Evolutionary conservation across 2,113 vertebrate species (phyloP).

Genomic region (Zosterops pallidus): DNA sequence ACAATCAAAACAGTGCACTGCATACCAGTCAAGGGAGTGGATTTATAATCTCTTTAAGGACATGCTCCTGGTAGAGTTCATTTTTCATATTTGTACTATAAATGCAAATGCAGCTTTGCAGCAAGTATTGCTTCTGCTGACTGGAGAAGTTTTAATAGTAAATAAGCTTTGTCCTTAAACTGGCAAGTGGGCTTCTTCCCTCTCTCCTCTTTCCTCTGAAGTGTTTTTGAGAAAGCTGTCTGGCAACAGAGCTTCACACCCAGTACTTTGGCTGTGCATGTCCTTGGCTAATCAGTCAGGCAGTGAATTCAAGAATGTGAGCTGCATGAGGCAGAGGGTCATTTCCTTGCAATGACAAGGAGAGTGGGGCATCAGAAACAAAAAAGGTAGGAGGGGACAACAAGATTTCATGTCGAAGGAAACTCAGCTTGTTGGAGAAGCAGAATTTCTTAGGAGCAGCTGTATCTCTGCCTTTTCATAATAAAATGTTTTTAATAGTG

Average conservation of each 20-base stretch:
- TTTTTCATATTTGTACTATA: constrained; percentile 79
- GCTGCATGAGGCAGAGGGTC: not conserved
- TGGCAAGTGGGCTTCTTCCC: constrained; percentile 46
- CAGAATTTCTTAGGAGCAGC: not conserved
- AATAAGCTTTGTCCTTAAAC: constrained; percentile 72
- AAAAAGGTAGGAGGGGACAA: not conserved
- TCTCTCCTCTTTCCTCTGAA: not conserved
- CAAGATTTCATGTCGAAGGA: not conserved
- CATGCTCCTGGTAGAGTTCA: constrained; percentile 55
- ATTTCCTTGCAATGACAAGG: constrained; percentile 21
- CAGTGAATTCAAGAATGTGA: constrained; percentile 40
- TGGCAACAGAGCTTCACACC: not conserved
- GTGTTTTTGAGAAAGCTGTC: constrained; percentile 49
- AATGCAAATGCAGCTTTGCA: constrained; percentile 76
- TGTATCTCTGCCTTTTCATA: not conserved
- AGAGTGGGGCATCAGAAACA: not conserved
- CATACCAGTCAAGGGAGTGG: constrained; percentile 56
- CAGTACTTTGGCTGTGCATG: not conserved
- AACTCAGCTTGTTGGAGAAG: not conserved
- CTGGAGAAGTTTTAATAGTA: constrained; percentile 67
- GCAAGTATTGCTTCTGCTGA: constrained; percentile 69
- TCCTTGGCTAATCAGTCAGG: constrained; percentile 44
- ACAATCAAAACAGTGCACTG: constrained; percentile 44
- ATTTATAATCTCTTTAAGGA: constrained; percentile 76
- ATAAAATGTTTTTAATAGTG: not conserved